phyloP scores from a whole-genome alignment of 2,113 vertebrate genomes.

The Edolisoma coerulescens region DNA sequence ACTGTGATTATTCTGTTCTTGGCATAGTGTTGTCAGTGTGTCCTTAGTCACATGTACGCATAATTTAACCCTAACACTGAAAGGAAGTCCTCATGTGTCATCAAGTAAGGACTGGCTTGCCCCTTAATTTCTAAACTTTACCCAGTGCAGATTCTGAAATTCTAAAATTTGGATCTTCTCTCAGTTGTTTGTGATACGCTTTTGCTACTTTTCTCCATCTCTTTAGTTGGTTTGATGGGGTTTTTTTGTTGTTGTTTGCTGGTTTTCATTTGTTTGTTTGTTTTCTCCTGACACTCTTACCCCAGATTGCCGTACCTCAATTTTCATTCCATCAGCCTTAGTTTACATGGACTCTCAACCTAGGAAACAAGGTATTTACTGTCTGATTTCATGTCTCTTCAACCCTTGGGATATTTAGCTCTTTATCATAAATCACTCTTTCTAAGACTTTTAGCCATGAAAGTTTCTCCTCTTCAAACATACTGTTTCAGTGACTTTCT shows the following conservation, averaged over 20 bases:
- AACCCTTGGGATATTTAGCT: neutral
- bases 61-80: neutral
- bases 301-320: neutral
- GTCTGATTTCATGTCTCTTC: neutral
- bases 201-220: neutral
- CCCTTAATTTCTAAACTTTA: neutral
- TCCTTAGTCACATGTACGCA: neutral
- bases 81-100: neutral
- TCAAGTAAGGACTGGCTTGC: neutral
- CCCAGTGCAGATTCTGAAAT: neutral
- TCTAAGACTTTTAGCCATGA: neutral
- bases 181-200: neutral
- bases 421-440: neutral
- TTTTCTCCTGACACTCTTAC: neutral
- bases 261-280: neutral
- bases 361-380: neutral
- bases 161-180: neutral
- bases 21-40: neutral
- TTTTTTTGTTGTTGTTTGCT: neutral
- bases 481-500: neutral
- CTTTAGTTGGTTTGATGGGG: neutral
- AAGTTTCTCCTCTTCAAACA: neutral
- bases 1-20: neutral
- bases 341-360: neutral
- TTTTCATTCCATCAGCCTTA: neutral